Base-by-base conservation (phyloP, 2,888 invertebrate species). In the Scaptomyza tumidula region DNA sequence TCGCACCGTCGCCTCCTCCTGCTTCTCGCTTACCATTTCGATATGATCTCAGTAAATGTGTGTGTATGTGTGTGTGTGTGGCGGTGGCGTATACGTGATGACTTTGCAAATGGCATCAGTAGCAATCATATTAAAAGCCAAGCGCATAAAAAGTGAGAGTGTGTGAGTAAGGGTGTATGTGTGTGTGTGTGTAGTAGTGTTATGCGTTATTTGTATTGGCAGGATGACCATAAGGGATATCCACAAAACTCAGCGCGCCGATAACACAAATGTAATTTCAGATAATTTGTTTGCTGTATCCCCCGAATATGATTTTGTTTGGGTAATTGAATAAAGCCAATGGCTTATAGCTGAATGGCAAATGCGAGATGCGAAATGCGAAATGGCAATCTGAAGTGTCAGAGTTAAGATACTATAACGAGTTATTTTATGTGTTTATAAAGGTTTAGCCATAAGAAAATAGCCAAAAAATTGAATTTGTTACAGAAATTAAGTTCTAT, bases 71-170 rank as follows among this genome's bases (percentile, higher is more conserved):
- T 6, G 37, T 33, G 6, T 33, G 10, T 10, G 16, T 43, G 53
- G 61, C 41, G 67, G 73, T 82, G 86, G 75, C 80, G 86, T 80
- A 84, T 88, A 88, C 85, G 85, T 85, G 85, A 85, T 85, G 89
- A 88, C 85, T 86, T 80, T 86, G 85, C 85, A 85, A 85, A 85
- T 88, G 77, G 66, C 86, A 62, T 70, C 60, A 54, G 60, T 31
- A 46, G 67, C 80, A 83, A 87, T 83, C 88, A 67, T 74, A 83
- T 81, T 71, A 78, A 81, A 69, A 68, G 82, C 79, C 68, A 68
- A 88, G 62, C 75, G 68, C 74, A 88, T 83, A 78, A 83, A 85
- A 88, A 77, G 45, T 84, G 66, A 68, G 49, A 44, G 7, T 65
- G n/a, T 54, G 46, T 67, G 43, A 53, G 50, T 62, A 7, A 24